Base-by-base conservation (phyloP, 92 coral and sea anemone genomes). In the Zoanthus sansibaricus region DNA sequence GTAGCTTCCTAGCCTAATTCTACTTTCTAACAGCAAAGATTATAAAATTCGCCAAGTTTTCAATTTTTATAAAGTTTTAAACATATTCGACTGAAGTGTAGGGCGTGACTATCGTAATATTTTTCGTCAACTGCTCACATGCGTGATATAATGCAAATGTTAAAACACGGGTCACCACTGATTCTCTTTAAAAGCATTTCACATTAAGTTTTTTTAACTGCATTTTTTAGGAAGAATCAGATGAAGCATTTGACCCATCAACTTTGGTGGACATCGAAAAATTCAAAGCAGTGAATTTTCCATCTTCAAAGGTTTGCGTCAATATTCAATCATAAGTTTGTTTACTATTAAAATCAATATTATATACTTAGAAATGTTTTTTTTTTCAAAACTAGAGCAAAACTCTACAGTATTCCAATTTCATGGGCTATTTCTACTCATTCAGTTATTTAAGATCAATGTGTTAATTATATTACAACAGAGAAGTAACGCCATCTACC, bases 261-360 rank as follows among this genome's bases (percentile, higher is more conserved):
- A 52, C 85, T 13, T 83, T 96, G 9, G 91, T 96, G 16, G 98
- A 96, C 78, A 90, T 96, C 18, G 95, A 93, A 52, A 96, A 96
- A 79, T 96, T 96, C 77, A 94, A 90, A 82, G 98, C 98, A 15
- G 98, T 89, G 6, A 96, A 96, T 33, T 88, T 89, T 3, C 93
- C 89, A 3, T 82, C 85, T 12, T 15, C 89, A 31, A 91, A 84
- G 59, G 85, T 80, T 45, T 17, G 83, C 59, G 10, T 46, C 5
- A 16, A 4, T n/a, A 16, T 21, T 62, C 30, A 16, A n/a, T n/a
- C 69, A 62, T 17, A 49, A 7, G 55, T 49, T 11, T 49, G 12
- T 11, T 3, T 7, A 5, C 9, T 49, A 1, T 7, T 49, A 49
- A 49, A 7, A 2, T n/a, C 69, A 9, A 62, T 62, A 7, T 18